Evolutionary conservation across 64 coral and sea anemone genomes (phyloP), one percentile per base, ranked within the genome.

Genomic region (Porites australiensis): DNA sequence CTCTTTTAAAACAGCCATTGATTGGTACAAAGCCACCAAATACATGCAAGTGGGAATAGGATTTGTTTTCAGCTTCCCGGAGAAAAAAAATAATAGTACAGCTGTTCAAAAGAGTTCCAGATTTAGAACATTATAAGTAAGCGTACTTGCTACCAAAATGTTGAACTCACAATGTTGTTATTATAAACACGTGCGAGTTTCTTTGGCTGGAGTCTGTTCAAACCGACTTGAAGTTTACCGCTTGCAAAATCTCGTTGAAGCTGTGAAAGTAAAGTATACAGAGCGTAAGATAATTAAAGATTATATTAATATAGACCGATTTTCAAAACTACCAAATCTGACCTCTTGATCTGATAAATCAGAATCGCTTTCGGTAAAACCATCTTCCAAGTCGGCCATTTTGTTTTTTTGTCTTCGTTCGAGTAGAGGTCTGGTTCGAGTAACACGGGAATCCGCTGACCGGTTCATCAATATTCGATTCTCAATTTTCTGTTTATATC

Each of bases 201-300:
- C 64, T 82, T 64, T 46, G 52, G 49, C n/a, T 44, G 82, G n/a
- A 89, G 49, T 64, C 63, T 90, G 75, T 96, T 96, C 60, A 97
- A 82, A 72, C 95, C 95, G 21, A 91, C 92, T 73, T 97, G 90
- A 19, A 97, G 80, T 75, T 94, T 92, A 12, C 95, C 95, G 9
- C 87, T 84, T 13, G 83, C 70, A 68, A 97, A 97, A 27, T 92
- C 82, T 77, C 77, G 90, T 53, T 93, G 95, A 63, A 97, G 92
- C 95, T 96, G 47, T 21, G 11, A 50, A 11, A 66, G 15, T 6
- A 13, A 51, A 76, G 13, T 6, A 76, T 13, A 49, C 6, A 76
- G 6, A 50, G 8, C 14, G 3, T 76, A 19, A 51, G 13, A 76
- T 5, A 51, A 51, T 19, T 4, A 13, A 50, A 8, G 15, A 14